phyloP scores from a whole-genome alignment of 2,113 vertebrate genomes.

The Ailuropoda melanoleuca region DNA sequence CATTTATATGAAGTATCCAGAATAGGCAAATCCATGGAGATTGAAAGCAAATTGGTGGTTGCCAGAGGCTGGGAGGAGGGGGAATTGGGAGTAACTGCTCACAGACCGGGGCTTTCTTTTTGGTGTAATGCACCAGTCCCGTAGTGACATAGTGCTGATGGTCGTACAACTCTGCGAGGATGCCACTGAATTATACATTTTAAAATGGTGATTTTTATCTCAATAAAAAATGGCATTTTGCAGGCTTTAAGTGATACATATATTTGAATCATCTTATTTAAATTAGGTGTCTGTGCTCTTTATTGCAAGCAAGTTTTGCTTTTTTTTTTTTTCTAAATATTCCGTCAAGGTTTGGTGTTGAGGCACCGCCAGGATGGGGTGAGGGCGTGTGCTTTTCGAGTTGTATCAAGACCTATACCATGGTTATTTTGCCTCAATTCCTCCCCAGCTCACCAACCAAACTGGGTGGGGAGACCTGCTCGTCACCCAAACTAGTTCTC shows the following conservation, averaged over 20 bases:
- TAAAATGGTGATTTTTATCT: conserved; percentile 28
- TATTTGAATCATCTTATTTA: conserved; percentile 45
- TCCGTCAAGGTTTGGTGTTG: neutral
- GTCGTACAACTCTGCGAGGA: neutral
- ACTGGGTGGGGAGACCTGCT: neutral
- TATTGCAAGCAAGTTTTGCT: conserved; percentile 1
- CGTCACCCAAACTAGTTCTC: neutral
- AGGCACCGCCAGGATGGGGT: neutral
- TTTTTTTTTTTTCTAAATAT: conserved; percentile 18
- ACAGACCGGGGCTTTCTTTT: neutral
- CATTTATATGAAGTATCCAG: neutral
- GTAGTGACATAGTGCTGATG: neutral
- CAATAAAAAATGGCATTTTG: conserved; percentile 47
- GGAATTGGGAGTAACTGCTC: neutral
- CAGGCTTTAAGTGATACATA: neutral
- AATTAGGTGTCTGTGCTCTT: conserved; percentile 37
- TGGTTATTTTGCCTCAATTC: neutral
- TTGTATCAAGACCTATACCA: neutral
- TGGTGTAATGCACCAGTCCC: neutral
- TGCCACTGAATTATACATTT: neutral
- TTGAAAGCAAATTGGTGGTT: neutral
- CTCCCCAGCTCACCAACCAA: neutral
- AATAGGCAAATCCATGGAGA: neutral
- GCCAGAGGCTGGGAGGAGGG: neutral
- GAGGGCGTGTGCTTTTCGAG: neutral